Percentiles rank a stretch among this genome's conserved stretches.
Conservation (phyloP, 2,888 invertebrate genomes). For the Spisula solida region DNA sequence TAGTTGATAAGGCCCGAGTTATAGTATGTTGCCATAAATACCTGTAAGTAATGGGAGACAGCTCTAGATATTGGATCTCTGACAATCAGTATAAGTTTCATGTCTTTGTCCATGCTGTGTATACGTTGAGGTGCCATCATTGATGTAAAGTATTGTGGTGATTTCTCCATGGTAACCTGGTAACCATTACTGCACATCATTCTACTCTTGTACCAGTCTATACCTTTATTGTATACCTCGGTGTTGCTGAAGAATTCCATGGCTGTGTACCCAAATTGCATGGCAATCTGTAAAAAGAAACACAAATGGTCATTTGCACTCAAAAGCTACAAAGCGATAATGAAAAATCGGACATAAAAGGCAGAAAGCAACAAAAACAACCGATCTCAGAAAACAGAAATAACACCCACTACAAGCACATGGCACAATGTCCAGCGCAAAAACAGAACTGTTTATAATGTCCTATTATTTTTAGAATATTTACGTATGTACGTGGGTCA, state of each 20-base stretch:
- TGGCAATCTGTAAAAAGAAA: slow-evolving; percentile 23
- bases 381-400: no score
- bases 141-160: slow-evolving; percentile 42
- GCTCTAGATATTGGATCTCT: slow-evolving; percentile 38
- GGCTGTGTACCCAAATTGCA: slow-evolving; percentile 43
- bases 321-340: no score
- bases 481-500: no score
- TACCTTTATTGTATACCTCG: background rate
- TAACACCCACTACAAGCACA: no score
- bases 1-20: no score
- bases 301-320: no score
- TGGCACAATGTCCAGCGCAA: no score
- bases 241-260: slow-evolving; percentile 41
- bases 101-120: slow-evolving; percentile 25
- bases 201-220: slow-evolving; percentile 36
- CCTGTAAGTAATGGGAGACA: slow-evolving; percentile 42
- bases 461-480: no score
- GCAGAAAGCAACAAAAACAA: no score
- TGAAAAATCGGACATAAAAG: no score
- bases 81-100: slow-evolving; percentile 40
- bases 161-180: slow-evolving; percentile 48
- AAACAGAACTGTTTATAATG: no score
- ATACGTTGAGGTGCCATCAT: slow-evolving; percentile 39
- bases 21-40: background rate
- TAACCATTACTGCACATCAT: slow-evolving; percentile 37